Percentiles rank a stretch among this genome's conserved stretches.
These are phyloP conservation scores for Agonopterix arenella DNA, from an alignment of 2,888 invertebrate genomes.

Conservation along the genomic window DNA sequence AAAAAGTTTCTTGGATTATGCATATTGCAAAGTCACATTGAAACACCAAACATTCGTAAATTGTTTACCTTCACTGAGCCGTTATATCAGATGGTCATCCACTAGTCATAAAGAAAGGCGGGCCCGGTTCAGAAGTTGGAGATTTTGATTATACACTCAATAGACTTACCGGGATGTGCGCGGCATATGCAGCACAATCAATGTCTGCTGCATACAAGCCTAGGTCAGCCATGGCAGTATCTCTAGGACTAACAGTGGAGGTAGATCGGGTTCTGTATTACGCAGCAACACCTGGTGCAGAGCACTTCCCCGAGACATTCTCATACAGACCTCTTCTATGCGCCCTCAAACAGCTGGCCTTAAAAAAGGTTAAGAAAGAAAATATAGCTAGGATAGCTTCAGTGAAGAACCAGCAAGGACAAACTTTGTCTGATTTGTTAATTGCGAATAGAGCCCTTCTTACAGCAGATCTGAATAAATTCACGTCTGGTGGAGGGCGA, in stretches of 20 bases:
- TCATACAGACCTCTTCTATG: not conserved
- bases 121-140: not conserved
- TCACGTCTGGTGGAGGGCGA: not conserved
- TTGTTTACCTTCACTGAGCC: conserved; percentile 1
- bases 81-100: no score
- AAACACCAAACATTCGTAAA: not conserved
- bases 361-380: not conserved
- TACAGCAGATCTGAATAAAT: not conserved
- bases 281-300: not conserved
- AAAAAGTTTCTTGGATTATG: not conserved
- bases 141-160: not conserved
- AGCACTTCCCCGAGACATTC: not conserved
- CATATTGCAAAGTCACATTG: not conserved
- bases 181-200: not conserved
- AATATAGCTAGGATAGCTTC: not conserved
- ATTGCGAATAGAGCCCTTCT: not conserved
- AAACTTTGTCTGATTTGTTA: not conserved
- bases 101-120: not conserved
- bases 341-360: not conserved
- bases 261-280: not conserved
- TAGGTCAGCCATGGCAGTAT: not conserved
- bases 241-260: not conserved
- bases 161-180: not conserved
- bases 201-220: not conserved
- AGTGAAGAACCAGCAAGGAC: not conserved